Evolutionary conservation across 2,797 vertebrate genomes (phyloP).

Genomic region (Hafferia zeledoni): DNA sequence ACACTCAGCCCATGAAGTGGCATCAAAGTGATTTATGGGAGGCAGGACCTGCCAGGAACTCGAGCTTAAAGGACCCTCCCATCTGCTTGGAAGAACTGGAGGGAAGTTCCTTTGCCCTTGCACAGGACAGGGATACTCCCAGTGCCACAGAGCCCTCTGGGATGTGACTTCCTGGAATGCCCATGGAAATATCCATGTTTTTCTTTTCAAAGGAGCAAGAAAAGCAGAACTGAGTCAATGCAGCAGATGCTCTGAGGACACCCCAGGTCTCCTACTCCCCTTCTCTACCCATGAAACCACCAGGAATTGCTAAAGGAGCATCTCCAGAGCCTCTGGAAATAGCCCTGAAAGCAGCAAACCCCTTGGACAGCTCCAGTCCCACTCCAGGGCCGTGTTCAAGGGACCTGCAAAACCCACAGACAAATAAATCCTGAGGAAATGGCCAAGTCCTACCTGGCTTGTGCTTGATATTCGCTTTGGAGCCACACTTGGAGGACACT

Average conservation of each 20-base stretch:
- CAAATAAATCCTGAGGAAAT: not conserved
- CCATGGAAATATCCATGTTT: rapidly evolving
- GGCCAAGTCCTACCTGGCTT: conserved; percentile 84
- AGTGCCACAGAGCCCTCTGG: not conserved
- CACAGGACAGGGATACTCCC: rapidly evolving
- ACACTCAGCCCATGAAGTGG: rapidly evolving
- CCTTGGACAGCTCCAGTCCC: rapidly evolving
- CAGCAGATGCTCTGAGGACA: not conserved
- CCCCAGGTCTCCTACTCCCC: not conserved
- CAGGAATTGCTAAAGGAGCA: not conserved
- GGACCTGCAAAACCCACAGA: not conserved
- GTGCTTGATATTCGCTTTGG: conserved; percentile 90
- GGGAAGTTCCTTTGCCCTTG: not conserved
- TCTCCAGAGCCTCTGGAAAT: not conserved
- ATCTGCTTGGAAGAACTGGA: not conserved
- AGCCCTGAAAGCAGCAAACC: not conserved
- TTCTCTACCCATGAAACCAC: not conserved
- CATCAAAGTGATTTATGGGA: rapidly evolving
- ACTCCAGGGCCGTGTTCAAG: not conserved
- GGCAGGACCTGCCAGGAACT: not conserved
- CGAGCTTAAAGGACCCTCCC: not conserved
- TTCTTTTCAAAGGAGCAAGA: not conserved
- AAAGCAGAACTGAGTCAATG: not conserved
- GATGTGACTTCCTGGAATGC: not conserved
- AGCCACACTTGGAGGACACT: conserved; percentile 93